Base-by-base conservation (phyloP, 2,888 invertebrate species). In the Acholoe squamosa region DNA sequence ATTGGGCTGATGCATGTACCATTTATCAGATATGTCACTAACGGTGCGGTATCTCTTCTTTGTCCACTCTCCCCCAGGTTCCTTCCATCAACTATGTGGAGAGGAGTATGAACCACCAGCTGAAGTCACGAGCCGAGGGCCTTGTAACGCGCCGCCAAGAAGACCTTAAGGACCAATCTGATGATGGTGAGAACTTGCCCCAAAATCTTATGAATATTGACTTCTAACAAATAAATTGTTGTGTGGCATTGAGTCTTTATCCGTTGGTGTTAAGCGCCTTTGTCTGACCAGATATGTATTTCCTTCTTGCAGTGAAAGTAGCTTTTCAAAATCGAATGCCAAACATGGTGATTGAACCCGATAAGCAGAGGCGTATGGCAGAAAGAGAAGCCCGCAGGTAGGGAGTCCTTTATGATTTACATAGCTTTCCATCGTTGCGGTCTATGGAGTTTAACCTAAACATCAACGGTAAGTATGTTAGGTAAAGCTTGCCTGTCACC, bases 111-210 rank as follows among this genome's bases (percentile, higher is more conserved):
- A 95, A 98, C 94, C 97, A 97, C 92, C 95, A 98, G 92, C 97
- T 97, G 91, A 95, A 95, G 91, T 93, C 97, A 91, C 97, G 98
- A 93, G 97, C 98, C 61, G 97, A 97, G 91, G 97, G 98, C 96
- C 96, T 99, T 90, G 94, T 96, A 22, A 97, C 98, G 95, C 96
- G 99, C 71, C 97, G 99, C 56, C 97, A 99, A 80, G 98, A 98
- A 92, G 99, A 99, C 96, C 97, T 99, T 0, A 96, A 98, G 91
- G 99, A 99, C 96, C 99, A 99, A 96, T 98, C 98, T 90, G 98
- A 98, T 94, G 99, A 99, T 96, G 94, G 95, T 94, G 94, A 95
- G 93, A 95, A 22, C 43, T n/a, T n/a, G n/a, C n/a, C n/a, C n/a
- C n/a, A n/a, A n/a, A n/a, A n/a, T n/a, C n/a, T n/a, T n/a, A n/a